Base-by-base conservation (phyloP, 1,140 invertebrate genomes). In the Aphidius gifuensis region DNA sequence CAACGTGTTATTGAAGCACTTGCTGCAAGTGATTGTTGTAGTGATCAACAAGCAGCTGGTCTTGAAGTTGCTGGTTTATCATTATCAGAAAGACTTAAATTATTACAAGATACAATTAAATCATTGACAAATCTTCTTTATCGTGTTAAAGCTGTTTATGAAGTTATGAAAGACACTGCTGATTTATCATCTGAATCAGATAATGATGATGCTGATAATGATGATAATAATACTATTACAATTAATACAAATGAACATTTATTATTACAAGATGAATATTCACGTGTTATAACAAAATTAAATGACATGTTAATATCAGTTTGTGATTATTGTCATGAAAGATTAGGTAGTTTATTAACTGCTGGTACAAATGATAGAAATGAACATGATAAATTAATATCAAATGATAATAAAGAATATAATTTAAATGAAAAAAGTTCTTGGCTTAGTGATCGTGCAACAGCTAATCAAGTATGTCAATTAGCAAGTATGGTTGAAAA, bases 311-410 rank as follows among this genome's bases (percentile, higher is more conserved):
- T 96, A 4, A 84, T 83, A 55, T 87, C 87, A 5, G 84, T 95
- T 38, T 94, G 92, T 77, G 91, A 97, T 80, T 94, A 94, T 78
- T 93, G 93, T 65, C 92, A 96, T 78, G 94, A 97, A 75, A 82
- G 91, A 66, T 90, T 93, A 81, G 92, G 93, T 61, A 92, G 92
- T 79, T 81, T 96, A 48, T 85, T 96, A 46, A 87, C 88, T 43
- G 88, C 90, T 56, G 86, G 91, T 81, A 87, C 87, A 58, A 81
- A 53, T 39, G 73, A 74, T 3, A 76, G 67, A 44, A 76, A 77
- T 7, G 23, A 32, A 32, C 4, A 32, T 32, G 23, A 32, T 32
- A 32, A 77, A 75, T 54, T 42, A 49, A 38, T 57, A 32, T 1
- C 62, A 1, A 74, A 65, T 39, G 76, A 79, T 47, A 46, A 50